Percentiles rank a stretch among this genome's conserved stretches.
phyloP scores from a whole-genome alignment of 2,888 invertebrate genomes.

The Achlya flavicornis region DNA sequence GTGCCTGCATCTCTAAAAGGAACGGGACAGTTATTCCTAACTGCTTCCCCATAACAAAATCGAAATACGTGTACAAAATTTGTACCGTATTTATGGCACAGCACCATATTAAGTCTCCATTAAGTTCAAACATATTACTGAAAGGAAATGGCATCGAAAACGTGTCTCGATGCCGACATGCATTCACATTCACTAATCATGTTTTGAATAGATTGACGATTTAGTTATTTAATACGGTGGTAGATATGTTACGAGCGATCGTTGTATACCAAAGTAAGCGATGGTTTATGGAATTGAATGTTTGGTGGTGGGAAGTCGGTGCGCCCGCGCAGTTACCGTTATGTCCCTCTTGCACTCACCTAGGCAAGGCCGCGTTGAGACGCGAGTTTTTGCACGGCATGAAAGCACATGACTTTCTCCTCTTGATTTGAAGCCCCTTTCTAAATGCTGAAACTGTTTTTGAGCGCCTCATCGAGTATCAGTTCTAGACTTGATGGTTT shows the following conservation, averaged over 20 bases:
- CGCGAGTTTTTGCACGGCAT: conserved; percentile 80
- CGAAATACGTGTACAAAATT: conserved; percentile 68
- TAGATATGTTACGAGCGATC: conserved; percentile 37
- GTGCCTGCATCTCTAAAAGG: conserved; percentile 36
- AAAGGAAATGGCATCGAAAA: conserved; percentile 72
- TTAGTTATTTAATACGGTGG: conserved; percentile 27
- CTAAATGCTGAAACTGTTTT: conserved; percentile 70
- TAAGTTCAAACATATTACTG: conserved; percentile 56
- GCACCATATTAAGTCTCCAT: conserved; percentile 62
- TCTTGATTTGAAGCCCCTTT: conserved; percentile 71
- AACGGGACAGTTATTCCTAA: conserved; percentile 63
- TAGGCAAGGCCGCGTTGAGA: conserved; percentile 81
- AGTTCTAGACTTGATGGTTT: conserved; percentile 26
- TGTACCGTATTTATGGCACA: conserved; percentile 47
- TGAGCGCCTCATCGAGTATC: conserved; percentile 27
- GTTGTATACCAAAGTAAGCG: conserved; percentile 48
- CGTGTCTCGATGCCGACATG: conserved; percentile 58
- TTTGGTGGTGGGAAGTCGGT: conserved; percentile 51
- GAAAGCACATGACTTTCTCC: conserved; percentile 82
- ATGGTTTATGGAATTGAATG: conserved; percentile 46
- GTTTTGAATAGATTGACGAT: conserved; percentile 33
- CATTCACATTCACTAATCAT: conserved; percentile 16
- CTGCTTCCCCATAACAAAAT: conserved; percentile 53
- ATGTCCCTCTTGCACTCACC: conserved; percentile 78
- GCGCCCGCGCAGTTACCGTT: conserved; percentile 69